Evolutionary conservation across 37 sponge, comb jelly and placozoan genomes (phyloP), one percentile per base, ranked within the genome.

Genomic region (Halisarca cf. caerulea): DNA sequence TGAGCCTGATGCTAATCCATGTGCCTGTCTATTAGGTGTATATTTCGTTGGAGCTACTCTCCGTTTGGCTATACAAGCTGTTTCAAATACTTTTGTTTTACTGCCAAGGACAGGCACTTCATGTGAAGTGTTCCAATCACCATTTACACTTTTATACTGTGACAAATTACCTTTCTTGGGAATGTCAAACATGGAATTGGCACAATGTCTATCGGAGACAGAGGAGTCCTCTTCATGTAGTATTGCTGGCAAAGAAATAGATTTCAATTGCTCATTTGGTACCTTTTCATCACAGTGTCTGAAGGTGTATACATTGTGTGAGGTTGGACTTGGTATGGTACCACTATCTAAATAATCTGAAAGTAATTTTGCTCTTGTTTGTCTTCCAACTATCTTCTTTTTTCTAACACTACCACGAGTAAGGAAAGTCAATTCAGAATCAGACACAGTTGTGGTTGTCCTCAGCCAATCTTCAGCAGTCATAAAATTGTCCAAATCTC

Each of bases 401-500:
- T 47, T 47, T 11, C 51, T 47, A 6, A 47, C 11, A 11, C 69
- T 27, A 32, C 32, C 34, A 34, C 89, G 89, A 51, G 74, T 70
- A 0, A 94, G 70, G 79, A 94, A 89, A 25, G 44, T 54, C 18
- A 91, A 32, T 9, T 88, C 87, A 8, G 58, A 59, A 6, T 37
- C 17, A 0, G 60, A 36, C 61, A 66, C 81, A 17, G 20, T 60
- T 11, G 82, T 79, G 2, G 80, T 51, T 21, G 51, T 18, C 34
- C 69, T 79, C 82, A 89, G 81, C 95, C 91, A 94, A 5, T 94
- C 89, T 38, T 73, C 81, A 21, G 95, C 87, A 44, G 69, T 86
- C 86, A 86, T 91, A 73, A 94, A 94, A 40, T 86, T 78, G 32
- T 94, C 95, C 42, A 94, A 61, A 44, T 94, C 95, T 59, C 95